Evolutionary conservation across 2,888 invertebrate genomes (phyloP).

Genomic region (Fissipunctia ypsillon): DNA sequence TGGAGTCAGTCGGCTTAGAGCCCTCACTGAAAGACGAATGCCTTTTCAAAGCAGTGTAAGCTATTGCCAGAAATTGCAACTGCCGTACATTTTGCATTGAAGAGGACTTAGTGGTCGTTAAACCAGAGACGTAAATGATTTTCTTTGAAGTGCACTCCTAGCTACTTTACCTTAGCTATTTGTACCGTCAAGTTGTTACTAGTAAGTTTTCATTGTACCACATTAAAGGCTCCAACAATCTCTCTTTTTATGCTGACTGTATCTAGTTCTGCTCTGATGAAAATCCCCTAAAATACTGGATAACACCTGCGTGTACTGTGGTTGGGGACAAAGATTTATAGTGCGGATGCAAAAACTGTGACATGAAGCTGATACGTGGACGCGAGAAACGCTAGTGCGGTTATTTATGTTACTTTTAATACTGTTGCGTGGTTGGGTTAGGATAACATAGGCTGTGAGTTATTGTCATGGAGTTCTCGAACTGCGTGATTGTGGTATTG

Average conservation of each 20-base stretch:
- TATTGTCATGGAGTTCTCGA: constrained; percentile 9
- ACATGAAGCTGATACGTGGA: constrained; percentile 47
- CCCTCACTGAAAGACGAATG: constrained; percentile 48
- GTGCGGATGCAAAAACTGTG: constrained; percentile 60
- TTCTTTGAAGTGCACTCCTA: not conserved
- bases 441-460: constrained; percentile 15
- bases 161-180: not conserved
- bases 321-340: constrained; percentile 41
- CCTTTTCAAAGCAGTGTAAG: constrained; percentile 56
- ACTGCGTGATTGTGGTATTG: not conserved
- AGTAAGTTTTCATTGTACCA: not conserved
- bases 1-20: constrained; percentile 39
- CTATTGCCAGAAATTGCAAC: constrained; percentile 41
- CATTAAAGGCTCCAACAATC: not conserved
- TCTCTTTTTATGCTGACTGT: not conserved
- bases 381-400: constrained; percentile 27
- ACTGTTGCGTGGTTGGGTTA: constrained; percentile 32
- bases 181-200: not conserved
- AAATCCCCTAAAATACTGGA: constrained; percentile 33
- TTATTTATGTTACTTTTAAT: constrained; percentile 55
- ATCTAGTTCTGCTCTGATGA: constrained; percentile 15
- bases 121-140: constrained; percentile 10
- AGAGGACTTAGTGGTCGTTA: constrained; percentile 1
- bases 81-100: constrained; percentile 11
- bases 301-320: constrained; percentile 2